Conservation (phyloP, 2,888 invertebrate species). For the Glaucopsyche alexis region DNA sequence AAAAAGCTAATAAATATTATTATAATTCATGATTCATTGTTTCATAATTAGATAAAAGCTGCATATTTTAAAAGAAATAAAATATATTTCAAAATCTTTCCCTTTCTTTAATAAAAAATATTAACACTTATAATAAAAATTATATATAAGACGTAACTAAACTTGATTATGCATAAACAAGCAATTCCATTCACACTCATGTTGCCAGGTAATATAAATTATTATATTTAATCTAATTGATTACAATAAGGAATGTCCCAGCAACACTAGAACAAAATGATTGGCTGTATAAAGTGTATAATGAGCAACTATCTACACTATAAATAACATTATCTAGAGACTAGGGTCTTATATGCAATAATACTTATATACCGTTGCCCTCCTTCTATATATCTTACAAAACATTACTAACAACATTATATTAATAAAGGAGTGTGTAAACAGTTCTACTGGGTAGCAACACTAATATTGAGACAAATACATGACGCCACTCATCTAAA, state of each 20-base stretch:
- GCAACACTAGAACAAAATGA: constrained; percentile 45
- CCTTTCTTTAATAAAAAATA: not conserved
- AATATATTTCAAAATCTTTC: not conserved
- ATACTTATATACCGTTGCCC: constrained; percentile 54
- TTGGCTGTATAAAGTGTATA: constrained; percentile 58
- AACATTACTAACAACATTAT: constrained; percentile 57
- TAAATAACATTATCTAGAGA: constrained; percentile 66
- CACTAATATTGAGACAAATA: constrained; percentile 2
- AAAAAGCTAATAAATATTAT: constrained; percentile 3
- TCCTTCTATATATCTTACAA: constrained; percentile 49
- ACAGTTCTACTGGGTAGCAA: constrained; percentile 8
- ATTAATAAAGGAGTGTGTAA: constrained; percentile 36
- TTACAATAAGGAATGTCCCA: constrained; percentile 34
- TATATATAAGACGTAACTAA: not conserved
- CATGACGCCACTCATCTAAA: constrained; percentile 14
- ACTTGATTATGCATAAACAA: constrained; percentile 10
- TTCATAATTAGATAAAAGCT: not conserved
- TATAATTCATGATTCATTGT: not conserved
- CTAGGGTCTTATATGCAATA: constrained; percentile 67
- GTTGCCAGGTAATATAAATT: constrained; percentile 27
- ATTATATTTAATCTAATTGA: constrained; percentile 24
- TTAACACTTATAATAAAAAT: constrained; percentile 7
- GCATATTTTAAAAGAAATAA: not conserved
- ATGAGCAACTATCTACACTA: constrained; percentile 66
- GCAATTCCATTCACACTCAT: constrained; percentile 25